A percentile compares a stretch with the other conserved stretches of the same genome.
phyloP scores from a whole-genome alignment of 2,888 invertebrate species.

The Pollenia amentaria region DNA sequence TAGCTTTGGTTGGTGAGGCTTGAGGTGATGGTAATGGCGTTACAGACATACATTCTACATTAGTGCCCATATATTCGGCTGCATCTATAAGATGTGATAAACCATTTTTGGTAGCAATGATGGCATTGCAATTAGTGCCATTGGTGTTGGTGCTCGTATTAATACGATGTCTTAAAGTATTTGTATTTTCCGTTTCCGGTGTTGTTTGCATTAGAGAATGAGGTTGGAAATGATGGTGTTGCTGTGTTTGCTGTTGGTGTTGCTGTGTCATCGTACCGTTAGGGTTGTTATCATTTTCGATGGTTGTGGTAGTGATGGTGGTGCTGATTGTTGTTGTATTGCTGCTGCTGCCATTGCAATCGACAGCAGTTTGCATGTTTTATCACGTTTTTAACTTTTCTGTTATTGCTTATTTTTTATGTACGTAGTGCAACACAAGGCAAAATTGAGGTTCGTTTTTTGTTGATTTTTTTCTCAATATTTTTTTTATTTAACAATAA shows the following conservation, averaged over 20 bases:
- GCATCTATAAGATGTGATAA: slow-evolving; percentile 71
- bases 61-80: slow-evolving; percentile 79
- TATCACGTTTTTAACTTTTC: slow-evolving; percentile 55
- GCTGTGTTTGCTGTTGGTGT: slow-evolving; percentile 60
- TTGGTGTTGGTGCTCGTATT: slow-evolving; percentile 20
- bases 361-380: slow-evolving; percentile 79
- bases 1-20: slow-evolving; percentile 77
- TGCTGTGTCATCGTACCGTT: slow-evolving; percentile 72
- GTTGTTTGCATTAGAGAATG: slow-evolving; percentile 19
- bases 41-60: slow-evolving; percentile 80
- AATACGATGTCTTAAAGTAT: slow-evolving; percentile 78
- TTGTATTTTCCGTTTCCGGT: slow-evolving; percentile 58
- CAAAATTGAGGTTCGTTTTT: slow-evolving; percentile 40
- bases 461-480: slow-evolving; percentile 1
- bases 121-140: slow-evolving; percentile 53
- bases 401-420: slow-evolving; percentile 11
- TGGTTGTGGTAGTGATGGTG: slow-evolving; percentile 67
- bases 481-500: slow-evolving; percentile 6
- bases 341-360: slow-evolving; percentile 77
- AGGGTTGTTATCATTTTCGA: slow-evolving; percentile 64
- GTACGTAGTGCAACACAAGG: slow-evolving; percentile 51
- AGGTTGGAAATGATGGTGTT: slow-evolving; percentile 53
- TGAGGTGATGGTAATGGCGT: slow-evolving; percentile 80
- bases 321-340: slow-evolving; percentile 73
- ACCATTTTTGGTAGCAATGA: slow-evolving; percentile 64